A percentile compares a stretch with the other conserved stretches of the same genome.
Evolutionary conservation across 2,113 vertebrate genomes (phyloP).

Genomic region (Takifugu flavidus): DNA sequence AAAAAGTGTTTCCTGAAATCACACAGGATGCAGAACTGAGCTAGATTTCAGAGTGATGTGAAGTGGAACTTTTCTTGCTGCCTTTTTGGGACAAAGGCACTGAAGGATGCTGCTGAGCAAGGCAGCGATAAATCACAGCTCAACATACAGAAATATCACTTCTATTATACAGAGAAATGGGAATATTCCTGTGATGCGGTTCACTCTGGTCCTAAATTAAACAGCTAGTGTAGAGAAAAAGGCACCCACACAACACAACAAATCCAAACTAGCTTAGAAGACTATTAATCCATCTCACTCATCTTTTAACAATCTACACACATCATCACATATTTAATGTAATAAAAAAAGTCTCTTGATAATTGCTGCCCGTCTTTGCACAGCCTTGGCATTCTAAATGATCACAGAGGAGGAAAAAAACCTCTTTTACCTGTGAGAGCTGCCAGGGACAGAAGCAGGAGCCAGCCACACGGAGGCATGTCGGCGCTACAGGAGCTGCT

Average conservation of each 20-base stretch:
- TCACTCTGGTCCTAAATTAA: too few relatives aligned
- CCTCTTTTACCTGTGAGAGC: conserved; percentile 67
- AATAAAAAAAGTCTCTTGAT: background rate
- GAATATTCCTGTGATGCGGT: background rate
- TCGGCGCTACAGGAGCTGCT: conserved; percentile 34
- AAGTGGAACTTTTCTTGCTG: background rate
- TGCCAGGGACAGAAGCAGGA: conserved; percentile 57
- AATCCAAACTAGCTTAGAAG: conserved; percentile 11
- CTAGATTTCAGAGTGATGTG: conserved; percentile 7
- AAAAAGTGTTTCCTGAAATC: conserved; percentile 35
- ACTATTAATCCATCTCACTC: conserved; percentile 1
- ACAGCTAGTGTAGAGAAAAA: background rate
- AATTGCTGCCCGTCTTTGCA: background rate
- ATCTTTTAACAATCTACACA: background rate
- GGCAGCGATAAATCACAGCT: background rate
- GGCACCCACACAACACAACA: conserved; percentile 26
- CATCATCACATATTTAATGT: background rate
- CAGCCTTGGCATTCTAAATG: background rate
- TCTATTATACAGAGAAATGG: background rate
- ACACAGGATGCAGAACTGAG: conserved; percentile 17
- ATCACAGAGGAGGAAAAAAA: conserved; percentile 20
- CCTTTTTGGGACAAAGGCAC: background rate
- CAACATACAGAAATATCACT: conserved; percentile 3
- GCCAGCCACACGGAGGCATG: conserved; percentile 61
- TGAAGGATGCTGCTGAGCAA: background rate